Conservation (phyloP, 2,113 vertebrate genomes). For the Pontoporia blainvillei region DNA sequence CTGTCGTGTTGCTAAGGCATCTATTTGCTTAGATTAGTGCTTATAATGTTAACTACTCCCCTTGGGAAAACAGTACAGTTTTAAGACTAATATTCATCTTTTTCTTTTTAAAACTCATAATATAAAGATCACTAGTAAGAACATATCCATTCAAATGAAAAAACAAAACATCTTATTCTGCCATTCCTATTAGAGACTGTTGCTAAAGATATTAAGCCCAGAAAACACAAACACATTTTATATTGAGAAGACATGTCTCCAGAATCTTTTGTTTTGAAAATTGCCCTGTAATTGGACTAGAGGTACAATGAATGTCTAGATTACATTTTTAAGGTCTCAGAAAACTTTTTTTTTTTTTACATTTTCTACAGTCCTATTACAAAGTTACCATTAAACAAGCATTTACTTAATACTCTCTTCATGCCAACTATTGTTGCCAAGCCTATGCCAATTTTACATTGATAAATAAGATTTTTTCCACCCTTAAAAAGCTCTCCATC, state of each 20-base stretch:
- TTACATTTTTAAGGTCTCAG: neutral
- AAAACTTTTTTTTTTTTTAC: neutral
- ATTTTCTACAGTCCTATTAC: neutral
- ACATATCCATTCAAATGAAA: neutral
- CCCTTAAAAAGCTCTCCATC: neutral
- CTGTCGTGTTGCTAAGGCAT: neutral
- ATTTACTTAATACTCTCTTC: neutral
- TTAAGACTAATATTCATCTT: neutral
- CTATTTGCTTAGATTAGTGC: slow-evolving; percentile 28
- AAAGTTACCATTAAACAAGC: neutral
- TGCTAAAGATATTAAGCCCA: neutral
- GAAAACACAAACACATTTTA: neutral
- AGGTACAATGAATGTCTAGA: neutral
- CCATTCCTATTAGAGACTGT: neutral
- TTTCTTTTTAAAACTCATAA: neutral
- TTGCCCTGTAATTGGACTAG: neutral
- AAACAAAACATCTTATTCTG: neutral
- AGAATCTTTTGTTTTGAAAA: neutral
- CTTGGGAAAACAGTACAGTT: neutral
- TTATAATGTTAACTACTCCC: neutral
- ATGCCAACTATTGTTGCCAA: neutral
- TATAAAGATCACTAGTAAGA: neutral
- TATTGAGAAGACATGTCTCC: neutral
- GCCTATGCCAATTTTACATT: neutral
- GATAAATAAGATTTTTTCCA: neutral